Evolutionary conservation across 2,113 vertebrate species (phyloP).

Genomic region (Hystrix cristata): DNA sequence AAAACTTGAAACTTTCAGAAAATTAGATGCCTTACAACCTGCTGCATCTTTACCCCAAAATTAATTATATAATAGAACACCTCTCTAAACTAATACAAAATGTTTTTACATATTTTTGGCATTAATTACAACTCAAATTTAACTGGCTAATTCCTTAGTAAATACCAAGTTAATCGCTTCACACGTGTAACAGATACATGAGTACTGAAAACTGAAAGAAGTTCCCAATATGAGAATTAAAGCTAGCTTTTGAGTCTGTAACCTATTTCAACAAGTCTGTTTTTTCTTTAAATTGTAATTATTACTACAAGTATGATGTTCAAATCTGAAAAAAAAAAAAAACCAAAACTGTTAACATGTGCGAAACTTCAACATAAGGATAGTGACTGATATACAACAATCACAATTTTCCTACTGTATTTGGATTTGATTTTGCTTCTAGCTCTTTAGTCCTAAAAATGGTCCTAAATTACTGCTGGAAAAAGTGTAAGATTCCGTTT

Average conservation of each 20-base stretch:
- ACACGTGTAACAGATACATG: not conserved
- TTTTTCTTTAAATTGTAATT: conserved; percentile 14
- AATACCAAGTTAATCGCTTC: not conserved
- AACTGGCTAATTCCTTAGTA: conserved; percentile 28
- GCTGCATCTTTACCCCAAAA: not conserved
- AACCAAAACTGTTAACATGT: not conserved
- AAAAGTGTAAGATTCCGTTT: conserved; percentile 3
- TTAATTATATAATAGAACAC: not conserved
- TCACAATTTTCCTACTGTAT: not conserved
- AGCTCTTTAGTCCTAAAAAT: not conserved
- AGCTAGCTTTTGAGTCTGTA: not conserved
- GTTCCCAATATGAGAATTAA: not conserved
- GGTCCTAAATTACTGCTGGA: not conserved
- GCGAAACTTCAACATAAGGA: not conserved
- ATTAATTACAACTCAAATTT: conserved; percentile 40
- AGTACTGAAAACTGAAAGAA: not conserved
- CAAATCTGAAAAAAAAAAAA: not conserved
- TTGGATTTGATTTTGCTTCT: conserved; percentile 25
- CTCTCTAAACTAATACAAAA: conserved; percentile 40
- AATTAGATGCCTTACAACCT: not conserved
- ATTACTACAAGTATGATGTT: not conserved
- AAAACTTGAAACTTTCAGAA: not conserved
- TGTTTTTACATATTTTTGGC: not conserved
- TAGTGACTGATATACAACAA: not conserved
- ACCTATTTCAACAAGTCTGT: conserved; percentile 31